These are phyloP conservation scores for Pipra filicauda DNA, from an alignment of 2,113 vertebrate genomes.

Conservation along the genomic window DNA sequence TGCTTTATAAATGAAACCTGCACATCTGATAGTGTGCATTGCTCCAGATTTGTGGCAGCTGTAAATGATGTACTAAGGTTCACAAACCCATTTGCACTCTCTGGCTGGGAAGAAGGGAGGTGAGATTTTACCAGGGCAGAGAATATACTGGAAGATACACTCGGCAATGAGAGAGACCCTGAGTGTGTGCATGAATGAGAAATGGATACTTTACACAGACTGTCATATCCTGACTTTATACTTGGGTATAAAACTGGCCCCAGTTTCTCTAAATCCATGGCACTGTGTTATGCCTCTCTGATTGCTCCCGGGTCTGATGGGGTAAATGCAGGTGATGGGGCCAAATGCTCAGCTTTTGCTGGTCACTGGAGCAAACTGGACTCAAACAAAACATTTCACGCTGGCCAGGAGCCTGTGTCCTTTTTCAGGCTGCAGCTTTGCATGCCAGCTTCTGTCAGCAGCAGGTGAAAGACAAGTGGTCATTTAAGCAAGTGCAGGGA, in stretches of 20 bases:
- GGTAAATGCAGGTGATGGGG: background rate
- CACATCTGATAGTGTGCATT: slow-evolving; percentile 27
- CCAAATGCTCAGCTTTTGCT: background rate
- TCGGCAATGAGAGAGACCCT: background rate
- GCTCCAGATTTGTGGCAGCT: slow-evolving; percentile 27
- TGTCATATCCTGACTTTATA: background rate
- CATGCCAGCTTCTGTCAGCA: background rate
- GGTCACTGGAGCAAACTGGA: background rate
- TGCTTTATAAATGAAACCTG: slow-evolving; percentile 54
- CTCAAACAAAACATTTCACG: background rate
- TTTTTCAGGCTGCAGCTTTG: background rate
- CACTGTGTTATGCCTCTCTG: background rate
- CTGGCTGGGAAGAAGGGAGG: background rate
- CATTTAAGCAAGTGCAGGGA: background rate
- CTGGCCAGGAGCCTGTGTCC: background rate
- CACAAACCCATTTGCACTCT: slow-evolving; percentile 17
- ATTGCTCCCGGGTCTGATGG: background rate
- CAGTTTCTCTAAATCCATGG: background rate
- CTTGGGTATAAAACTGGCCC: background rate
- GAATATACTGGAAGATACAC: background rate
- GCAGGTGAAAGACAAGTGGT: background rate
- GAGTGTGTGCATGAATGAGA: accelerated
- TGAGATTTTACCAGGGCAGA: background rate
- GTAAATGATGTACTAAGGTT: slow-evolving; percentile 26
- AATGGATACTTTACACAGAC: background rate